These are phyloP conservation scores for Pangasius macronema DNA, from an alignment of 2,797 vertebrate genomes.

Conservation along the genomic window DNA sequence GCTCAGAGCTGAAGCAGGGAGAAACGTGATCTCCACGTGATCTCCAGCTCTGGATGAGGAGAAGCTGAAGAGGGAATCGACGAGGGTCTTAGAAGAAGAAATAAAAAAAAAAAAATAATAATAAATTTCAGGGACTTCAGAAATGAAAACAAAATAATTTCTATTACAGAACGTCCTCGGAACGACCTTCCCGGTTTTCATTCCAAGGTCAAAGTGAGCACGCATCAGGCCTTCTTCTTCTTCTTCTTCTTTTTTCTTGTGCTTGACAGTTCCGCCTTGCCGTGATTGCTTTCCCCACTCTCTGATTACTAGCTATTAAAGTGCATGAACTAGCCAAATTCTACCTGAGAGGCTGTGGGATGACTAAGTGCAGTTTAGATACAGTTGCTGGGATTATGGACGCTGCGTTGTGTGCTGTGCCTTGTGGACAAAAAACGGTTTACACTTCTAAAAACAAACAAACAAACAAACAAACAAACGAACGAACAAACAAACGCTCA, in stretches of 20 bases:
- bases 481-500: background rate
- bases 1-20: background rate
- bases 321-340: constrained; percentile 71
- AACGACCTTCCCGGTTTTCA: background rate
- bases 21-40: background rate
- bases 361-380: constrained; percentile 65
- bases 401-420: constrained; percentile 19
- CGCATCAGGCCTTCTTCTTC: background rate
- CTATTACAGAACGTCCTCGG: background rate
- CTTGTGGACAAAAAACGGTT: constrained; percentile 13
- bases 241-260: background rate
- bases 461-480: background rate
- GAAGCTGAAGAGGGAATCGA: background rate
- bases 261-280: constrained; percentile 53
- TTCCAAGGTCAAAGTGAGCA: background rate
- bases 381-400: constrained; percentile 43
- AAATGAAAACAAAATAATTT: background rate
- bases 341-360: constrained; percentile 74
- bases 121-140: background rate
- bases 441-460: constrained; percentile 27
- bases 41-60: background rate
- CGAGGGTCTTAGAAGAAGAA: background rate
- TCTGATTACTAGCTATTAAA: constrained; percentile 67
- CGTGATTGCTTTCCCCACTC: constrained; percentile 27
- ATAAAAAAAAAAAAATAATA: background rate